Percentiles rank a stretch among this genome's conserved stretches.
Conservation (phyloP, 2,113 vertebrate species). For the Sitta europaea region DNA sequence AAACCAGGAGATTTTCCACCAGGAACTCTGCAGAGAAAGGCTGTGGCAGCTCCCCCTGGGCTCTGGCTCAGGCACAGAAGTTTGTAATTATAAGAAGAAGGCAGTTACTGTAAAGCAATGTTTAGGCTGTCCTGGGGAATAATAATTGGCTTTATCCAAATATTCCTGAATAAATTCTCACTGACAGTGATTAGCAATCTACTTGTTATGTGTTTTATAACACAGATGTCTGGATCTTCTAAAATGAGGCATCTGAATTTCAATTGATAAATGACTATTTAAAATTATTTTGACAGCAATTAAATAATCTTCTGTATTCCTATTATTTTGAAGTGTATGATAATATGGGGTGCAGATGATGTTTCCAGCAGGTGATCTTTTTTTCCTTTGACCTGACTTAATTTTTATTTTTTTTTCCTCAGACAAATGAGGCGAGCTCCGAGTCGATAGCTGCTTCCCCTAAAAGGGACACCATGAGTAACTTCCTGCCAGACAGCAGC, state of each 20-base stretch:
- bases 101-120: not conserved
- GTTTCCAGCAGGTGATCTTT: not conserved
- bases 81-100: not conserved
- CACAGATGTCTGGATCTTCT: slow-evolving; percentile 36
- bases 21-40: not conserved
- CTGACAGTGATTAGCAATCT: not conserved
- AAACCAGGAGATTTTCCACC: not conserved
- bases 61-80: not conserved
- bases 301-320: not conserved
- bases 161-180: not conserved
- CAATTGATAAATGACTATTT: not conserved
- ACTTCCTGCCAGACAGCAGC: slow-evolving; percentile 85
- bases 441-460: slow-evolving; percentile 88
- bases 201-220: not conserved
- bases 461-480: slow-evolving; percentile 86
- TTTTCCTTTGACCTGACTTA: slow-evolving; percentile 12
- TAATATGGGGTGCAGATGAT: not conserved
- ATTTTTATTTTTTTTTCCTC: slow-evolving; percentile 18
- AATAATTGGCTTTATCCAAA: slow-evolving; percentile 23
- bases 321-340: not conserved
- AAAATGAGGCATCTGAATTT: slow-evolving; percentile 40
- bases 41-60: not conserved
- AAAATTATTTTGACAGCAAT: not conserved
- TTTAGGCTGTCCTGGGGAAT: not conserved
- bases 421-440: slow-evolving; percentile 94